Evolutionary conservation across 1,140 invertebrate species (phyloP).

Genomic region (Hyles vespertilio): DNA sequence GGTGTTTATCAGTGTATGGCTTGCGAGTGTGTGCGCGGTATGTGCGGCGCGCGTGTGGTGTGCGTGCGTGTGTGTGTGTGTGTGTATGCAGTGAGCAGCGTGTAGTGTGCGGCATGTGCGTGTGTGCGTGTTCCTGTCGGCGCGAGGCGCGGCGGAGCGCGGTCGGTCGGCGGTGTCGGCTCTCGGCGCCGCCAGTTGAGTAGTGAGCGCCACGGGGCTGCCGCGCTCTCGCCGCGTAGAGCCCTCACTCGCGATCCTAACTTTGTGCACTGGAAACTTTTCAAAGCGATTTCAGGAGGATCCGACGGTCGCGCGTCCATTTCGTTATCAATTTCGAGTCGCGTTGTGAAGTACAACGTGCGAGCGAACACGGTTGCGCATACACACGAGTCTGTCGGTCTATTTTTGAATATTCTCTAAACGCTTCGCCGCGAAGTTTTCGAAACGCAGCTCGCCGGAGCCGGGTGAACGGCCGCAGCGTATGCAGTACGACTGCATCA

Average conservation of each 20-base stretch:
- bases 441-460: slow-evolving; percentile 62
- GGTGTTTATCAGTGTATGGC: slow-evolving; percentile 60
- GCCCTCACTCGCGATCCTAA: slow-evolving; percentile 58
- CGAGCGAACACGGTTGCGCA: slow-evolving; percentile 45
- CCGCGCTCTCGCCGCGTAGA: slow-evolving; percentile 49
- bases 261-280: slow-evolving; percentile 73
- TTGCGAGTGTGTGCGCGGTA: slow-evolving; percentile 35
- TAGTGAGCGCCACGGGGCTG: slow-evolving; percentile 55
- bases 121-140: slow-evolving; percentile 53
- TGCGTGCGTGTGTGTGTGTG: slow-evolving; percentile 37
- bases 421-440: slow-evolving; percentile 67
- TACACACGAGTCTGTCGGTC: slow-evolving; percentile 54
- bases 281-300: slow-evolving; percentile 49
- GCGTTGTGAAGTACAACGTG: slow-evolving; percentile 33
- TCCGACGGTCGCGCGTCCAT: slow-evolving; percentile 33
- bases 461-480: slow-evolving; percentile 66
- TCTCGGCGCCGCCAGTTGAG: slow-evolving; percentile 44
- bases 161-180: slow-evolving; percentile 11
- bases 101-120: slow-evolving; percentile 24
- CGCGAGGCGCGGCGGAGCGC: slow-evolving; percentile 28
- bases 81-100: slow-evolving; percentile 27
- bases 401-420: slow-evolving; percentile 74
- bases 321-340: slow-evolving; percentile 35
- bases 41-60: slow-evolving; percentile 25
- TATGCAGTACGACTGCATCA: slow-evolving; percentile 57